Conservation (phyloP, 2,888 invertebrate genomes). For the Neocrepidodera transversa region DNA sequence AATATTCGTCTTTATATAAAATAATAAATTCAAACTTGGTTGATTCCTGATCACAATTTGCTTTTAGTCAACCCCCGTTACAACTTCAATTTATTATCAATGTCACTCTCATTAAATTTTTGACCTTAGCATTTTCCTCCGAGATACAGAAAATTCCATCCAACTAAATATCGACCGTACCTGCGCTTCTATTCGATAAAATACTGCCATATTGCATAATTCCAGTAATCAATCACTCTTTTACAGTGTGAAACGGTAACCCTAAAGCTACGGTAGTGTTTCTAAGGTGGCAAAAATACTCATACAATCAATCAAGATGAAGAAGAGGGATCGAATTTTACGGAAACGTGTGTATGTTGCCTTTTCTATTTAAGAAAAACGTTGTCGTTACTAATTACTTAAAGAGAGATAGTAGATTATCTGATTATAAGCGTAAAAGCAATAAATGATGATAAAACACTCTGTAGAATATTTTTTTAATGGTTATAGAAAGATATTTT, state of each 20-base stretch:
- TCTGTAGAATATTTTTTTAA: too few species aligned
- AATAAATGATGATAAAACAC: too few species aligned
- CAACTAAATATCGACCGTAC: slow-evolving; percentile 29
- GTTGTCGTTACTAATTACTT: too few species aligned
- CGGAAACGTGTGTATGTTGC: neutral
- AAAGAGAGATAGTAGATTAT: too few species aligned
- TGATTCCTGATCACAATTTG: neutral
- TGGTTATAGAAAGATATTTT: too few species aligned
- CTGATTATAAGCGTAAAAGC: too few species aligned
- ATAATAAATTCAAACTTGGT: too few species aligned
- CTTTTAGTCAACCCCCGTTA: slow-evolving; percentile 3
- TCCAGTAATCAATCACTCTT: slow-evolving; percentile 43
- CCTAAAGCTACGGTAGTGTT: slow-evolving; percentile 35
- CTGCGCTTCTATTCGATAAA: slow-evolving; percentile 27
- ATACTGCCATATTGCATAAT: slow-evolving; percentile 36
- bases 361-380: too few species aligned
- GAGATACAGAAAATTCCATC: slow-evolving; percentile 20
- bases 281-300: slow-evolving; percentile 36
- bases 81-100: slow-evolving; percentile 17
- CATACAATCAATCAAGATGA: slow-evolving; percentile 16
- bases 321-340: neutral
- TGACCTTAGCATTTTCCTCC: slow-evolving; percentile 9
- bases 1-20: too few species aligned
- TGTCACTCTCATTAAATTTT: slow-evolving; percentile 20
- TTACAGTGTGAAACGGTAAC: slow-evolving; percentile 30